Evolutionary conservation across 2,797 vertebrate species (phyloP).

Genomic region (Poeciliopsis presidionis): DNA sequence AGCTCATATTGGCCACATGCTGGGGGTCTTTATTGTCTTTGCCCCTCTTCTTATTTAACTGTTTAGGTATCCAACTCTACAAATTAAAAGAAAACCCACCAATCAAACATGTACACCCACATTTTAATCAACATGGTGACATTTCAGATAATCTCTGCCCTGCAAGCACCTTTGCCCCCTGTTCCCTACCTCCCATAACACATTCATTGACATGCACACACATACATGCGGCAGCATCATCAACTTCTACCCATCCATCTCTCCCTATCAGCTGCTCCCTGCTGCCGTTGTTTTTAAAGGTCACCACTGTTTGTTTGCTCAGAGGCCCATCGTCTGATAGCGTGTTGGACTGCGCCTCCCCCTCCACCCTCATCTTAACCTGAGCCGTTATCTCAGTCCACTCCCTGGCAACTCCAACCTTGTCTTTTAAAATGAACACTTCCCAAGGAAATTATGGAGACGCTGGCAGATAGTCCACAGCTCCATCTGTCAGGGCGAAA

Average conservation of each 20-base stretch:
- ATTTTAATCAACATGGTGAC: conserved; percentile 40
- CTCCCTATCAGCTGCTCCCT: conserved; percentile 69
- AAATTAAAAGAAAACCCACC: conserved; percentile 3
- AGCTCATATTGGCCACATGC: not conserved
- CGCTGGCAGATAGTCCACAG: conserved; percentile 51
- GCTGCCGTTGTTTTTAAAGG: conserved; percentile 72
- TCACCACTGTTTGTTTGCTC: conserved; percentile 75
- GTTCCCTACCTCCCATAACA: conserved; percentile 37
- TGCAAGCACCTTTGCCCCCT: conserved; percentile 47
- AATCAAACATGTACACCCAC: not conserved
- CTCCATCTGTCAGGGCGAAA: conserved; percentile 51
- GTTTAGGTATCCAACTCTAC: not conserved
- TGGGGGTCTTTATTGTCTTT: too few species aligned
- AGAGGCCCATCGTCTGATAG: conserved; percentile 68
- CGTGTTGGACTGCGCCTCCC: conserved; percentile 51
- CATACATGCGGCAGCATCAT: conserved; percentile 35
- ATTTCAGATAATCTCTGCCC: conserved; percentile 53
- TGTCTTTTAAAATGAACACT: conserved; percentile 73
- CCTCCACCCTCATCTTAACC: conserved; percentile 56
- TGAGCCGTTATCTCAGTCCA: conserved; percentile 58
- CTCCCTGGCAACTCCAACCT: conserved; percentile 58
- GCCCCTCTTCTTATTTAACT: not conserved
- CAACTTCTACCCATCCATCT: conserved; percentile 62
- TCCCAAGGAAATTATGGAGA: conserved; percentile 70
- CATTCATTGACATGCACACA: conserved; percentile 29